Evolutionary conservation across 2,888 invertebrate species (phyloP).

Genomic region (Rhabditoides inermis): DNA sequence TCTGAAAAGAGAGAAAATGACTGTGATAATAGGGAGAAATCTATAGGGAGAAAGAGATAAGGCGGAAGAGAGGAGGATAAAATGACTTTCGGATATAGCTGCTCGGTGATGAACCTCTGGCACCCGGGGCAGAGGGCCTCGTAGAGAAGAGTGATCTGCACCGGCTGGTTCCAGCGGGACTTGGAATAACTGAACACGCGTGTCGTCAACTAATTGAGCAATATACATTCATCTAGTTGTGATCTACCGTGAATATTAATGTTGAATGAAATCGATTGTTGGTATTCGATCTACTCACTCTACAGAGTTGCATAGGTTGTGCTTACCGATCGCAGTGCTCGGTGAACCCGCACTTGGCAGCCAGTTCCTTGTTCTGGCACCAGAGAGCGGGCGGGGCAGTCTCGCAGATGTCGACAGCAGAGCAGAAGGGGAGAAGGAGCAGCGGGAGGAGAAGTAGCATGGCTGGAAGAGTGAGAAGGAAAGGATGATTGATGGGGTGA

Average conservation of each 20-base stretch:
- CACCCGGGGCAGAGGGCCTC: slow-evolving; percentile 42
- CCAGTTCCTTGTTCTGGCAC: slow-evolving; percentile 29
- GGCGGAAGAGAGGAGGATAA: too few species aligned
- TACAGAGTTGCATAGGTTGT: not conserved
- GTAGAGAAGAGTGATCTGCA: slow-evolving; percentile 34
- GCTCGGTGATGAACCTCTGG: slow-evolving; percentile 34
- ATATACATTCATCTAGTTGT: not conserved
- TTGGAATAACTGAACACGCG: slow-evolving; percentile 12
- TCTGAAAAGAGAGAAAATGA: too few species aligned
- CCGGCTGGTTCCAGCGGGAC: slow-evolving; percentile 22
- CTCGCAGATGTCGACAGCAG: slow-evolving; percentile 19
- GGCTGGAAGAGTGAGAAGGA: too few species aligned
- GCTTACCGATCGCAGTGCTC: slow-evolving; percentile 20
- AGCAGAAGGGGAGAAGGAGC: too few species aligned
- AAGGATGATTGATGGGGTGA: too few species aligned
- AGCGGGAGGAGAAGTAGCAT: too few species aligned
- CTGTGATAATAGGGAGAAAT: too few species aligned
- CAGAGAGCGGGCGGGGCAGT: slow-evolving; percentile 32
- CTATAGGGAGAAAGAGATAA: too few species aligned
- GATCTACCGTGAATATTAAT: not conserved
- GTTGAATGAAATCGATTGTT: not conserved
- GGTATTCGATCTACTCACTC: not conserved
- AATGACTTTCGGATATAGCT: slow-evolving; percentile 31
- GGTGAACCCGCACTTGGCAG: slow-evolving; percentile 27
- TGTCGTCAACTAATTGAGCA: not conserved